These are phyloP conservation scores for Hippocampus barbouri DNA, from an alignment of 2,113 vertebrate genomes.

Conservation along the genomic window DNA sequence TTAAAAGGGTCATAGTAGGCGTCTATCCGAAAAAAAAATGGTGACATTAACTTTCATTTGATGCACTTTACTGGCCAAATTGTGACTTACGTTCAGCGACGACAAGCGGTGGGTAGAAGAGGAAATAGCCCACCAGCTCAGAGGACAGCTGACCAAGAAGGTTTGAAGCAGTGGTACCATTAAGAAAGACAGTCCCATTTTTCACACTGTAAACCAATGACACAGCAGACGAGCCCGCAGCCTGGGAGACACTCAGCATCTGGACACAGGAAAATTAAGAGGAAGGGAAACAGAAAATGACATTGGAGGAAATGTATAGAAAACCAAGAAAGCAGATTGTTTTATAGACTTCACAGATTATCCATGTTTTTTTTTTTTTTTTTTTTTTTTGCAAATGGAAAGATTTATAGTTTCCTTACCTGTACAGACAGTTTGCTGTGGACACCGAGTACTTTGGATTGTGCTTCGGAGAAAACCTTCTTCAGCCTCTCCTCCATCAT, in stretches of 20 bases:
- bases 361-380: too few species aligned
- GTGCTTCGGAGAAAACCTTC: conserved; percentile 89
- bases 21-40: not conserved
- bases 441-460: conserved; percentile 78
- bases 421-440: conserved; percentile 84
- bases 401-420: conserved; percentile 64
- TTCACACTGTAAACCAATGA: conserved; percentile 87
- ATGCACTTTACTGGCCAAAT: conserved; percentile 26
- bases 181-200: conserved; percentile 84
- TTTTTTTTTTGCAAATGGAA: not conserved
- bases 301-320: not conserved
- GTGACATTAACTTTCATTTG: not conserved
- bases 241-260: conserved; percentile 85
- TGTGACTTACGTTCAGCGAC: conserved; percentile 92
- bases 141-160: conserved; percentile 91
- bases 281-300: not conserved
- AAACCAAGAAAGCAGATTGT: not conserved
- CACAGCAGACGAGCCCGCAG: conserved; percentile 80
- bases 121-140: conserved; percentile 97
- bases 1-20: not conserved
- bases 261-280: conserved; percentile 48
- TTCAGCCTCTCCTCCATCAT: conserved; percentile 91
- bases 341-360: not conserved
- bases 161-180: conserved; percentile 88
- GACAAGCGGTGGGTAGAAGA: conserved; percentile 91